Base-by-base conservation (phyloP, 2,888 invertebrate species). In the Odontocerum albicorne region DNA sequence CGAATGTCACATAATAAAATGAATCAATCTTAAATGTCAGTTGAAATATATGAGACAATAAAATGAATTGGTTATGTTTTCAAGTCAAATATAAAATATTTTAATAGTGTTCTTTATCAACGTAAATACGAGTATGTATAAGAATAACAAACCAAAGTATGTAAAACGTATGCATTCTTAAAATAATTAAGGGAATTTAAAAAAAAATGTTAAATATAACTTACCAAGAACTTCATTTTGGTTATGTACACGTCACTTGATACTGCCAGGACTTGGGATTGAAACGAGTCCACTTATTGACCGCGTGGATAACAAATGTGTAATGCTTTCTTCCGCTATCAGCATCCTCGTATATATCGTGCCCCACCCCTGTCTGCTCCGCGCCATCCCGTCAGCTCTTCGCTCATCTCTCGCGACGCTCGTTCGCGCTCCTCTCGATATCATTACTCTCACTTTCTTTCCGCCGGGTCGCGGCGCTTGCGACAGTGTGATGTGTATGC, bases 221-320 rank as follows among this genome's bases (percentile, higher is more conserved):
- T 77, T 68, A 77, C 77, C 71, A 74, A 65, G 65, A 69, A 67
- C 67, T 72, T 76, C 76, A 77, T 75, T 64, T 62, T 70, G 73
- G 68, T 69, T 69, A 69, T 67, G 64, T 66, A 32, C 38, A 55
- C 27, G 19, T 40, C 50, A 55, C 55, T 44, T 15, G 21, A 45
- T 43, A 35, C 36, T 33, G n/a, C 38, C 27, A 13, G 39, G 35
- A 33, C 13, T 13, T 36, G 20, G 33, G 8, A 16, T 32, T 12
- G 20, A 20, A 38, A 32, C 22, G 33, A 19, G 44, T 22, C 40
- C 40, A 45, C 47, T 27, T 49, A 43, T 38, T 55, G 46, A 44
- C 52, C 52, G 54, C 46, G 59, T 49, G 49, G 56, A 57, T 50
- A 52, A 49, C 56, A 36, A 57, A 55, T 57, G 49, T 57, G 59